These are phyloP conservation scores for Sialia sialis DNA, from an alignment of 2,113 vertebrate species.

Conservation along the genomic window DNA sequence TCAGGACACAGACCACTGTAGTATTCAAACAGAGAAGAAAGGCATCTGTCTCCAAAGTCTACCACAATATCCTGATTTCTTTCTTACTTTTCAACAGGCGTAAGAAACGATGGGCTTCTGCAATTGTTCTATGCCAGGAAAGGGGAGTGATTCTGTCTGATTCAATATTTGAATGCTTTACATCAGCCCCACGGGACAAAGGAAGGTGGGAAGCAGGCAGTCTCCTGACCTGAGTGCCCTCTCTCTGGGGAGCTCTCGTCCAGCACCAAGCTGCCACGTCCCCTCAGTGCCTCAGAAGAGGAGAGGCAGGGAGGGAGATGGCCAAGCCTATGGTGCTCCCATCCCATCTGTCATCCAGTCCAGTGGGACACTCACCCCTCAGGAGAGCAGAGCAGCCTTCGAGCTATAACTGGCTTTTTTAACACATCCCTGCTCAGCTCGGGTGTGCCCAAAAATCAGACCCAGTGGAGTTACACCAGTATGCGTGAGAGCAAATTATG, in stretches of 20 bases:
- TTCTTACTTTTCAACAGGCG: background rate
- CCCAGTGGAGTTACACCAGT: background rate
- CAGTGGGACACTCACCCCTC: background rate
- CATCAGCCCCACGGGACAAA: background rate
- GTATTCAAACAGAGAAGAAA: background rate
- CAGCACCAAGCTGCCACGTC: background rate
- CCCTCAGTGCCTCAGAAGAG: background rate
- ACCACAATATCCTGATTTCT: background rate
- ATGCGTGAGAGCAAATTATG: background rate
- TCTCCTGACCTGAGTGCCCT: background rate
- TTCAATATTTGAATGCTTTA: background rate
- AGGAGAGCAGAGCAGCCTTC: background rate
- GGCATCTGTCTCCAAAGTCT: background rate
- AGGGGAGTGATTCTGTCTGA: background rate
- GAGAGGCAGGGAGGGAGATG: background rate
- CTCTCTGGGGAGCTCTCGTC: background rate
- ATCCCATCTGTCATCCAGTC: background rate
- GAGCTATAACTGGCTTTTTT: background rate
- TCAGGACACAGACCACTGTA: background rate
- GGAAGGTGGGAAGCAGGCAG: background rate
- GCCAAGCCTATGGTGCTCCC: background rate
- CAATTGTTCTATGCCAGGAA: background rate
- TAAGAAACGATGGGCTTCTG: background rate
- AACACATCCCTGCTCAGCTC: background rate
- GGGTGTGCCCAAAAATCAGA: background rate